These are phyloP conservation scores for Calliopsis andreniformis DNA, from an alignment of 1,140 invertebrate genomes.

Conservation along the genomic window DNA sequence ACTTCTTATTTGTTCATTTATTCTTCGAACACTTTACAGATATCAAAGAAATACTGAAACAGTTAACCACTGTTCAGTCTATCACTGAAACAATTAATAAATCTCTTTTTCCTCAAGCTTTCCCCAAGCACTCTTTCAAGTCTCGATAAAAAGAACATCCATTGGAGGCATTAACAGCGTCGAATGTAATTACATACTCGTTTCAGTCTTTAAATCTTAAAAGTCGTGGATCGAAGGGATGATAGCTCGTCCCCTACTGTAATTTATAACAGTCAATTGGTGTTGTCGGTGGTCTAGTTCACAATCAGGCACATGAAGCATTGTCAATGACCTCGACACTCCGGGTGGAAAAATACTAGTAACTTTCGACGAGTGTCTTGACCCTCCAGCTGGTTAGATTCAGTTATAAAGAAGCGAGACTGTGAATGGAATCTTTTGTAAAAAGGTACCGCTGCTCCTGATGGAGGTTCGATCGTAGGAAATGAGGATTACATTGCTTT, in stretches of 20 bases:
- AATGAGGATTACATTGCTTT: neutral
- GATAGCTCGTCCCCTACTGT: neutral
- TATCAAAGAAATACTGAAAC: too few species aligned
- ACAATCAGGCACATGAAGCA: neutral
- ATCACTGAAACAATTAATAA: too few species aligned
- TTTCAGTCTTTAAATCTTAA: too few species aligned
- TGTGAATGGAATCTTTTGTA: neutral
- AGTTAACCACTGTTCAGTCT: too few species aligned
- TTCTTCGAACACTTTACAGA: too few species aligned
- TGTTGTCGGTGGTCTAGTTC: neutral
- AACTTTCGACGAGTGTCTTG: constrained; percentile 17
- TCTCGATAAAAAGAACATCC: too few species aligned
- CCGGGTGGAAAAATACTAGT: constrained; percentile 42
- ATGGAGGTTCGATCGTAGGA: neutral
- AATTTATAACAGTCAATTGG: constrained; percentile 25
- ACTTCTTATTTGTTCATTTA: too few species aligned
- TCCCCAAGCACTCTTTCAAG: too few species aligned
- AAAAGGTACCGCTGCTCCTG: neutral
- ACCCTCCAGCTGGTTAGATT: constrained; percentile 1
- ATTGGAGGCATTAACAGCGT: too few species aligned
- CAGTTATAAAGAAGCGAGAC: neutral
- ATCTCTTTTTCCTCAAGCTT: too few species aligned
- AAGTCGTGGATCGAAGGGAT: neutral
- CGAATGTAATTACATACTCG: too few species aligned
- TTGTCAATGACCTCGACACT: constrained; percentile 27